Evolutionary conservation across 2,888 invertebrate species (phyloP), one percentile per base, ranked within the genome.

Genomic region (Elaeidobius kamerunicus): DNA sequence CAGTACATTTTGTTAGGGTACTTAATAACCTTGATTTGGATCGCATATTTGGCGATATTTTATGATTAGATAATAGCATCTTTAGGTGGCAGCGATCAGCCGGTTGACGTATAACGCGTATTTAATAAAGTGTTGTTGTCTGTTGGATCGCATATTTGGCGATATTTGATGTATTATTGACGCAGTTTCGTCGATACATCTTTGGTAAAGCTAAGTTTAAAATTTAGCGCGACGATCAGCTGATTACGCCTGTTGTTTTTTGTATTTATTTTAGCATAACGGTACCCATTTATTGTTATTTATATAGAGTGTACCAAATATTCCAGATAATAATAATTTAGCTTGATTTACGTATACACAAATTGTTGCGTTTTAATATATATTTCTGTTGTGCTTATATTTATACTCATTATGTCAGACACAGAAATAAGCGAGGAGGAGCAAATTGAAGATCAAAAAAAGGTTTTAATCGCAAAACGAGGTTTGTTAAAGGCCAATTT

Each of bases 361-460:
- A 23, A 6, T 23, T 23, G 9, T 23, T 23, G 9, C 23, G 23
- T 23, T n/a, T n/a, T n/a, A n/a, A n/a, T n/a, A n/a, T n/a, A n/a
- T n/a, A n/a, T n/a, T n/a, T n/a, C n/a, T 23, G 23, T 23, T 23
- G 9, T 23, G 23, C 5, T 23, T 23, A 9, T 23, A 6, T 23
- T 23, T 23, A 23, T 23, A 23, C 9, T 23, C 23, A 23, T 4
- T 9, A 23, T 6, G 23, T 6, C 4, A 23, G 9, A 9, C 23
- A 23, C 23, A 23, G 23, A 23, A 23, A 6, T 23, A 23, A n/a
- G n/a, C n/a, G n/a, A n/a, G n/a, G n/a, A n/a, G n/a, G n/a, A n/a
- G n/a, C n/a, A n/a, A n/a, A n/a, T 12, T n/a, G 55, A 59, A 28
- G 30, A 15, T 15, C 30, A 44, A 34, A 16, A 17, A 18, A 44